Evolutionary conservation across 2,113 vertebrate species (phyloP).

Genomic region (Macquaria australasica): DNA sequence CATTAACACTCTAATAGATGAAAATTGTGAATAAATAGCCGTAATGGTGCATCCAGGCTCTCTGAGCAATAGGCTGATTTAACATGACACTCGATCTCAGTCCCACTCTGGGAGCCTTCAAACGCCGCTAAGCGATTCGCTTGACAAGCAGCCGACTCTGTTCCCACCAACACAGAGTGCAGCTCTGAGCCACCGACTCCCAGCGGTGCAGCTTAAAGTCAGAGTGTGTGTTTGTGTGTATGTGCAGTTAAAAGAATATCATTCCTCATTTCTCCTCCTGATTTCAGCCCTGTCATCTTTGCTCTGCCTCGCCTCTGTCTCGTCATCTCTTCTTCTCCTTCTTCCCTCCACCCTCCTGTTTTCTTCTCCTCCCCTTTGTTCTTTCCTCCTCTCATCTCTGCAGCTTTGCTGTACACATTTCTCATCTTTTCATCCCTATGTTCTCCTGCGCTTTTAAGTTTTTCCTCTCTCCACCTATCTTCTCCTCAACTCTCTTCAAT

Average conservation of each 20-base stretch:
- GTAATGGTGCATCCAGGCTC: constrained; percentile 31
- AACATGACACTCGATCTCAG: constrained; percentile 44
- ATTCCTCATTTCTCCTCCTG: constrained; percentile 37
- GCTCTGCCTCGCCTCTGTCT: constrained; percentile 9
- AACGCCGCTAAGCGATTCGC: constrained; percentile 40
- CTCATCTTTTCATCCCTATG: neutral
- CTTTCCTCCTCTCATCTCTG: constrained; percentile 3
- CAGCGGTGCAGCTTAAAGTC: constrained; percentile 43
- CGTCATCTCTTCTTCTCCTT: constrained; percentile 30
- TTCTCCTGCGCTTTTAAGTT: constrained; percentile 1
- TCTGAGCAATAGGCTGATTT: constrained; percentile 42
- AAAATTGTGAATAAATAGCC: constrained; percentile 52
- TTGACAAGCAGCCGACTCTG: constrained; percentile 46
- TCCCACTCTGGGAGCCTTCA: constrained; percentile 55
- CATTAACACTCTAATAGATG: constrained; percentile 42
- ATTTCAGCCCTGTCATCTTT: constrained; percentile 37
- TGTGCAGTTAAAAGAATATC: constrained; percentile 32
- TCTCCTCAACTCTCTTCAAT: neutral
- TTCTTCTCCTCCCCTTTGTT: neutral
- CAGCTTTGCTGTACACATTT: neutral
- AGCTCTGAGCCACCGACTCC: constrained; percentile 34
- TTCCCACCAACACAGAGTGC: constrained; percentile 39
- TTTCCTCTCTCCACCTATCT: too few relatives aligned
- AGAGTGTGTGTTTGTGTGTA: constrained; percentile 13
- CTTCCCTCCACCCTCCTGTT: neutral